These are phyloP conservation scores for Agrilus cyanescens DNA, from an alignment of 2,888 invertebrate genomes.

Conservation along the genomic window DNA sequence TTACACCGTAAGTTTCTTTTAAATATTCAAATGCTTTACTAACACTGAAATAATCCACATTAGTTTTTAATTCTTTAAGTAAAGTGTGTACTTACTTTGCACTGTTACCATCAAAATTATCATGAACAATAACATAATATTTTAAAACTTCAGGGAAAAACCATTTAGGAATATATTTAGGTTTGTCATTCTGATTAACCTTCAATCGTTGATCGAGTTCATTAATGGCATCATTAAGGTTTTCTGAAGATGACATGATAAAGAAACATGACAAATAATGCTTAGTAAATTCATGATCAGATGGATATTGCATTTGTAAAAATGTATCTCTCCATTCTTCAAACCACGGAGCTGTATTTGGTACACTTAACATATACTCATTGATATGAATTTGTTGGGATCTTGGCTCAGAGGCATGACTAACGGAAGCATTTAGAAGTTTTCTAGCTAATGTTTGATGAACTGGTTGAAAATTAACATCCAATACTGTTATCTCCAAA, in stretches of 20 bases:
- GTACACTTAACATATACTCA: conserved; percentile 52
- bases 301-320: conserved; percentile 73
- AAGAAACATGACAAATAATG: conserved; percentile 77
- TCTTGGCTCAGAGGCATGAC: conserved; percentile 26
- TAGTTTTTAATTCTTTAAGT: conserved; percentile 1
- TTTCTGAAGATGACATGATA: conserved; percentile 59
- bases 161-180: conserved; percentile 75
- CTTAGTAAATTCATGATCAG: conserved; percentile 93
- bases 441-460: conserved; percentile 73
- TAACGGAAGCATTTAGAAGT: conserved; percentile 51
- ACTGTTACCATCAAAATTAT: conserved; percentile 58
- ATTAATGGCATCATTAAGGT: conserved; percentile 73
- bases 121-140: conserved; percentile 84
- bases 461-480: conserved; percentile 71
- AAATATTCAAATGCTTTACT: conserved; percentile 72
- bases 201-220: conserved; percentile 69
- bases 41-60: conserved; percentile 49
- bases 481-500: conserved; percentile 65
- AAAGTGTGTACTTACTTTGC: conserved; percentile 50
- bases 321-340: conserved; percentile 91
- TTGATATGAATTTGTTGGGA: conserved; percentile 25
- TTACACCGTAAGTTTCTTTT: conserved; percentile 75
- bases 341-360: conserved; percentile 82
- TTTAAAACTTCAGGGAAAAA: conserved; percentile 69
- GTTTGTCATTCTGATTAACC: conserved; percentile 61